Base-by-base conservation (phyloP, 1,140 invertebrate species). In the Agrilus planipennis region DNA sequence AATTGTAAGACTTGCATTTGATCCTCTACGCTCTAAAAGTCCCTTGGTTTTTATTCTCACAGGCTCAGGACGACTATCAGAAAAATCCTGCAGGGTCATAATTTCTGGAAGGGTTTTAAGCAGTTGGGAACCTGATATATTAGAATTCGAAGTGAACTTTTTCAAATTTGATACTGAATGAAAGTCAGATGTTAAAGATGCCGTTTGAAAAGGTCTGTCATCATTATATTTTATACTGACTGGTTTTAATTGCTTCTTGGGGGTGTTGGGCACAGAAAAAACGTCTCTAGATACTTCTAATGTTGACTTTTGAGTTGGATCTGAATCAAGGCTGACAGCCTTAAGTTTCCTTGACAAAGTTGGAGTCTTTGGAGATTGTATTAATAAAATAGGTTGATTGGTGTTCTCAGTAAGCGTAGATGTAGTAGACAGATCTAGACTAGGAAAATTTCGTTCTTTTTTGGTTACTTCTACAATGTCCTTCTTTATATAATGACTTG, bases 1-100 rank as follows among this genome's bases (percentile, higher is more conserved):
- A n/a, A 62, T 62, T 11, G 87, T 91, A 1, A 92, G 66, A 35
- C 82, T 88, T 4, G 87, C 87, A 59, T 85, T 90, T 7, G 87
- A 90, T 39, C 86, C 86, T 29, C 84, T 69, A 11, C 84, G 68
- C 62, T 89, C 81, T 7, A 85, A 57, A 2, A 84, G 57, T 27
- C 79, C 77, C 48, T 84, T 85, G 20, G 56, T 56, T 51, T 52
- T 61, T 18, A 61, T 56, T 50, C 49, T 58, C 36, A 53, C 54
- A 0, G 60, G 59, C 79, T 84, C 50, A n/a, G 54, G 58, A 12
- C 57, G 52, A 36, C 54, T 53, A 37, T 63, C 61, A 14, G 59
- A 67, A 47, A 77, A 78, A 57, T 78, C 75, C 43, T 75, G 73
- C 15, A 76, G 63, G 0, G 75, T 74, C 30, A 76, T 71, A 3